Conservation (phyloP, 2,113 vertebrate genomes). For the Budorcas taxicolor region DNA sequence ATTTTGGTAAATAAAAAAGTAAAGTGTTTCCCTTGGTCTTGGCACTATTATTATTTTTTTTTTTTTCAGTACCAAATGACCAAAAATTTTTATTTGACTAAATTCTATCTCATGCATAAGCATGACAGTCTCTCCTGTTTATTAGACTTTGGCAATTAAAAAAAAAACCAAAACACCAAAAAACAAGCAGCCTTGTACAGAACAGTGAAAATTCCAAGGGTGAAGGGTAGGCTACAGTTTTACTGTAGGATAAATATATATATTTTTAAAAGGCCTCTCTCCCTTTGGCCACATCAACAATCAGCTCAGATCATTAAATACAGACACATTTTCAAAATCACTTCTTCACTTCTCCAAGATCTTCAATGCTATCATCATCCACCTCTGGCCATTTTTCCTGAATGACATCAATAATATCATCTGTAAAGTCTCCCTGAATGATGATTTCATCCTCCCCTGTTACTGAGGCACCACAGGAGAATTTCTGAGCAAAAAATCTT, state of each 20-base stretch:
- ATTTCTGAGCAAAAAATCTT: slow-evolving; percentile 99
- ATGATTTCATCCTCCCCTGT: slow-evolving; percentile 99
- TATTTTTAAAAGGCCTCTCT: slow-evolving; percentile 86
- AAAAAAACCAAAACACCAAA: slow-evolving; percentile 71
- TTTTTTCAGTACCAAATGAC: slow-evolving; percentile 68
- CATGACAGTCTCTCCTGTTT: slow-evolving; percentile 83
- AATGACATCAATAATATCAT: slow-evolving; percentile 98
- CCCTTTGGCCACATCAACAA: slow-evolving; percentile 87
- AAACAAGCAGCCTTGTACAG: slow-evolving; percentile 87
- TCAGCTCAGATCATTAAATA: slow-evolving; percentile 86
- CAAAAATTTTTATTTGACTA: slow-evolving; percentile 88
- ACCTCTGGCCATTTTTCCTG: slow-evolving; percentile 99
- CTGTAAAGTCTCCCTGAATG: slow-evolving; percentile 99
- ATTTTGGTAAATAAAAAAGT: background rate
- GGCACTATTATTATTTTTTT: too few species aligned
- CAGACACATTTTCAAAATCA: slow-evolving; percentile 87
- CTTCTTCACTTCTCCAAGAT: slow-evolving; percentile 99
- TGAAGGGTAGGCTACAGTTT: slow-evolving; percentile 82
- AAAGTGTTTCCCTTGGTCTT: background rate
- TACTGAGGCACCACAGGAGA: slow-evolving; percentile 98
- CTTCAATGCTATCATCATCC: slow-evolving; percentile 98
- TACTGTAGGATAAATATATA: slow-evolving; percentile 88
- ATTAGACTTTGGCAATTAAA: slow-evolving; percentile 93
- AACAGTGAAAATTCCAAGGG: slow-evolving; percentile 84
- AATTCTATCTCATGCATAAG: slow-evolving; percentile 85